A percentile compares a stretch with the other conserved stretches of the same genome.
phyloP scores from a whole-genome alignment of 2,888 invertebrate species.

The Phengaris arion region DNA sequence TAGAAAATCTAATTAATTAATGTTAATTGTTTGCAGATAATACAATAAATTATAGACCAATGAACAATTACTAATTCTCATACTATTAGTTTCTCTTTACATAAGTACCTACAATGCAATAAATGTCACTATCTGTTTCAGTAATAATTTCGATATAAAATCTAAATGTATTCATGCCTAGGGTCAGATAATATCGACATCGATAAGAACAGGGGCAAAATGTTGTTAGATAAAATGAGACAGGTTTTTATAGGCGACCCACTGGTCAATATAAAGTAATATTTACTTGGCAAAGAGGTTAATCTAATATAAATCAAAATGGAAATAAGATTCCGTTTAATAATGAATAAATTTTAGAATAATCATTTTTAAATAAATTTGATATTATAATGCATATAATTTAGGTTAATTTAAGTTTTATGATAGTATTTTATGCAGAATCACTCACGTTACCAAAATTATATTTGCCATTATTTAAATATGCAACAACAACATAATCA shows the following conservation, averaged over 20 bases:
- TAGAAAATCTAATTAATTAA: not conserved
- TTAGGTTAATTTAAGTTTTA: too few species aligned
- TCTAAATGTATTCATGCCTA: constrained; percentile 53
- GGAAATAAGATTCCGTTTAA: not conserved
- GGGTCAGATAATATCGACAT: constrained; percentile 63
- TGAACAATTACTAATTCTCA: not conserved
- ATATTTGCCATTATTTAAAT: too few species aligned
- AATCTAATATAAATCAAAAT: constrained; percentile 43
- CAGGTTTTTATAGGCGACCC: constrained; percentile 45
- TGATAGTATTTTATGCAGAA: too few species aligned
- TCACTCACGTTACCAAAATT: too few species aligned
- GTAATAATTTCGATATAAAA: constrained; percentile 38
- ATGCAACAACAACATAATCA: too few species aligned
- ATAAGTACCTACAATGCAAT: not conserved
- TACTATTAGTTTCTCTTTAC: not conserved
- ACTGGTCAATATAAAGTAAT: constrained; percentile 47
- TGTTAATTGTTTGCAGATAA: not conserved
- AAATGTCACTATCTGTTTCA: not conserved
- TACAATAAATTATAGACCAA: not conserved
- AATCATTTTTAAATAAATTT: not conserved
- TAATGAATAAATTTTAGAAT: not conserved
- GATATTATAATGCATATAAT: too few species aligned
- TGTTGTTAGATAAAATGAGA: constrained; percentile 62
- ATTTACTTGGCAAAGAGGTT: constrained; percentile 42
- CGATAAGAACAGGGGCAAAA: constrained; percentile 66